These are phyloP conservation scores for Cavia porcellus DNA, from an alignment of 2,113 vertebrate species.

Conservation along the genomic window DNA sequence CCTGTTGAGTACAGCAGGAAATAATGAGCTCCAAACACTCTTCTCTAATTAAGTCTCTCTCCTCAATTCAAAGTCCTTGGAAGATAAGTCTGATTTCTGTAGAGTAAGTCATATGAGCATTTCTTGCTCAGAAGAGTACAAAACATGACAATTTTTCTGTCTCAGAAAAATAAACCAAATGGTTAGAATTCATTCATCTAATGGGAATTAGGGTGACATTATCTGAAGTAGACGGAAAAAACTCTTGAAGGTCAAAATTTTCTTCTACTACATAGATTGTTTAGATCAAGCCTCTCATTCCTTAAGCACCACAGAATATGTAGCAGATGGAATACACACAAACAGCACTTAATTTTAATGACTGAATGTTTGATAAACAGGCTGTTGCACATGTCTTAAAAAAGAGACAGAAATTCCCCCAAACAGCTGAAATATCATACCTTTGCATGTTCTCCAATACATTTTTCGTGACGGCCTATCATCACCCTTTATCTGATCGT, in stretches of 20 bases:
- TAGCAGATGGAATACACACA: not conserved
- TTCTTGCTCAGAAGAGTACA: not conserved
- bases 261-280: not conserved
- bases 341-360: not conserved
- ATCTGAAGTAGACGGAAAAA: not conserved
- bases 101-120: not conserved
- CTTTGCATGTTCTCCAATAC: not conserved
- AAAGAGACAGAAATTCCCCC: not conserved
- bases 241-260: not conserved
- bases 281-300: not conserved
- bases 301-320: not conserved
- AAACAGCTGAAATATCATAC: not conserved
- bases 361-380: not conserved
- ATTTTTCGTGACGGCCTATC: not conserved
- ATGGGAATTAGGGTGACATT: not conserved
- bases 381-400: not conserved
- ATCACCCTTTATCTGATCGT: not conserved
- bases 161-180: not conserved
- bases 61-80: not conserved
- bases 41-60: not conserved
- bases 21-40: not conserved
- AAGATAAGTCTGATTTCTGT: not conserved
- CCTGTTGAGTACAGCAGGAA: not conserved
- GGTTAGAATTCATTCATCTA: not conserved
- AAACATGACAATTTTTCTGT: not conserved